These are phyloP conservation scores for Lissonota sp. DNA, from an alignment of 2,888 invertebrate genomes.

Conservation along the genomic window DNA sequence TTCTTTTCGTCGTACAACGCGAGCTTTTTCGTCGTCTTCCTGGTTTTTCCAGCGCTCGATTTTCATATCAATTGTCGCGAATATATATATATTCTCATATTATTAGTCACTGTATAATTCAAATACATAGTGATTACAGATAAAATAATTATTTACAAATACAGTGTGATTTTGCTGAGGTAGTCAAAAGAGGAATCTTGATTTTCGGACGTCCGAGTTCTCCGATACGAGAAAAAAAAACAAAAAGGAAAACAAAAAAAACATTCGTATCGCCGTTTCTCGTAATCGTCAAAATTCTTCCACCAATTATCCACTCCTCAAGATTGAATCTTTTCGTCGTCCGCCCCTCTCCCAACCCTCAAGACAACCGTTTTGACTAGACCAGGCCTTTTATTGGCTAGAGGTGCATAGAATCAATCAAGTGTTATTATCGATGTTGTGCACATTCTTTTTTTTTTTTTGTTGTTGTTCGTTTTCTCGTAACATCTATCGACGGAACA, in stretches of 20 bases:
- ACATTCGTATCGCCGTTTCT: background rate
- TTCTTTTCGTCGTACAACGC: constrained; percentile 5
- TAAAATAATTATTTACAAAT: constrained; percentile 64
- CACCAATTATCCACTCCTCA: background rate
- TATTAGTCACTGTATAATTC: constrained; percentile 59
- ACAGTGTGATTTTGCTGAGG: constrained; percentile 50
- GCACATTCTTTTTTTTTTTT: constrained; percentile 37
- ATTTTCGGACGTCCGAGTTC: constrained; percentile 20
- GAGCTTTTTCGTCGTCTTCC: constrained; percentile 5
- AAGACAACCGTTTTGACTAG: constrained; percentile 63
- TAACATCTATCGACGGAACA: constrained; percentile 53
- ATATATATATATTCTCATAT: constrained; percentile 34
- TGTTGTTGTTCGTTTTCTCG: constrained; percentile 1
- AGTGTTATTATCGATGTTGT: constrained; percentile 46
- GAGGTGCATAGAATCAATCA: constrained; percentile 48
- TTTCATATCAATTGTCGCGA: constrained; percentile 2
- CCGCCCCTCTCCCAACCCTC: constrained; percentile 13
- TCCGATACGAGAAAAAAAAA: constrained; percentile 5
- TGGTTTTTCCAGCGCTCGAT: constrained; percentile 35
- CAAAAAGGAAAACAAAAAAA: constrained; percentile 19
- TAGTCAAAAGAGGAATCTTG: constrained; percentile 61
- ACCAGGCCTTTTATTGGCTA: constrained; percentile 45
- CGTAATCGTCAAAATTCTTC: constrained; percentile 10
- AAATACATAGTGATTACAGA: constrained; percentile 62
- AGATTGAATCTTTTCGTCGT: constrained; percentile 1